These are phyloP conservation scores for Galerucella pusilla DNA, from an alignment of 2,888 invertebrate species.

Conservation along the genomic window DNA sequence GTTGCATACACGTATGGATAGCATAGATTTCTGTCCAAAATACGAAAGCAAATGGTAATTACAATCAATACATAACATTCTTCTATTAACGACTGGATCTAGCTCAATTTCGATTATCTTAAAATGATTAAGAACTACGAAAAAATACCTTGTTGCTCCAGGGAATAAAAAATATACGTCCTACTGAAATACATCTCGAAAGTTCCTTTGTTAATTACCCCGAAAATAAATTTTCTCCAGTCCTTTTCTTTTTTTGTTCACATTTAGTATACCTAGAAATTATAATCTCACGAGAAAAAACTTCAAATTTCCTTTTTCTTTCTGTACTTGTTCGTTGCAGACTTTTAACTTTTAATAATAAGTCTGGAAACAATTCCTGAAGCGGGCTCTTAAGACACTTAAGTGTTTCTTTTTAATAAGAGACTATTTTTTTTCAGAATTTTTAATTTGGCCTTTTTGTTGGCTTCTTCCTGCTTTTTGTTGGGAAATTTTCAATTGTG, in stretches of 20 bases:
- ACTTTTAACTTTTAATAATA: constrained; percentile 34
- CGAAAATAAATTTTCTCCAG: constrained; percentile 13
- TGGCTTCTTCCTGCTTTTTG: constrained; percentile 17
- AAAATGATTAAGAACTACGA: neutral
- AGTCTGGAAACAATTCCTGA: constrained; percentile 30
- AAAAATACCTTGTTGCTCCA: neutral
- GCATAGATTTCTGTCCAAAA: too few species aligned
- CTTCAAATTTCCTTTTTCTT: constrained; percentile 20
- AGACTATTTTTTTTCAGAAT: constrained; percentile 26
- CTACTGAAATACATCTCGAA: constrained; percentile 9
- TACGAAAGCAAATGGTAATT: too few species aligned
- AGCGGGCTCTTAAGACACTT: constrained; percentile 24
- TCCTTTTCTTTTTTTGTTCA: constrained; percentile 18
- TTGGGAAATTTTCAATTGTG: constrained; percentile 9
- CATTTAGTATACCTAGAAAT: constrained; percentile 37
- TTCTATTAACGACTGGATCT: too few species aligned
- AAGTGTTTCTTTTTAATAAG: constrained; percentile 35
- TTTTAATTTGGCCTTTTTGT: constrained; percentile 26
- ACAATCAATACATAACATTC: too few species aligned
- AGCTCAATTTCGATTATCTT: too few species aligned
- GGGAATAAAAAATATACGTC: neutral
- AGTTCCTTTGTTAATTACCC: constrained; percentile 26
- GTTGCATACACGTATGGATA: too few species aligned
- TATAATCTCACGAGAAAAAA: constrained; percentile 31
- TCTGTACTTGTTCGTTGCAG: constrained; percentile 29